A percentile compares a stretch with the other conserved stretches of the same genome.
phyloP scores from a whole-genome alignment of 2,113 vertebrate species.

The Centropristis striata region DNA sequence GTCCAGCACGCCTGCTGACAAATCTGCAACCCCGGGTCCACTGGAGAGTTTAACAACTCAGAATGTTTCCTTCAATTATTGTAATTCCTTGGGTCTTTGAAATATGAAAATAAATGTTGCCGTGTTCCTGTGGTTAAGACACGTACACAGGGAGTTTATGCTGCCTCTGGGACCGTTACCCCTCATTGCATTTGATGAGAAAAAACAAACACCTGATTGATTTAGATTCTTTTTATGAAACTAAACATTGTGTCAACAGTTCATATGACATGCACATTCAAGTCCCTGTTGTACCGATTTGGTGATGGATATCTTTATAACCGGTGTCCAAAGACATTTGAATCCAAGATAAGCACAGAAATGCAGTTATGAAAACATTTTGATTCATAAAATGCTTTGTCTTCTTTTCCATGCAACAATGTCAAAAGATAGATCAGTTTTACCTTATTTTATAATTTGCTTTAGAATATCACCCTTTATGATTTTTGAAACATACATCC shows the following conservation, averaged over 20 bases:
- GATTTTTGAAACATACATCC: neutral
- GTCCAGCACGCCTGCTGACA: constrained; percentile 77
- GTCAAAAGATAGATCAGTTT: neutral
- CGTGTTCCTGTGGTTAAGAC: constrained; percentile 27
- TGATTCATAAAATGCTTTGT: neutral
- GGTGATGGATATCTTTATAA: constrained; percentile 47
- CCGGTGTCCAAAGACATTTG: constrained; percentile 12
- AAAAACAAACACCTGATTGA: constrained; percentile 70
- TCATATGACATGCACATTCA: constrained; percentile 18
- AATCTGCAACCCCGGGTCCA: constrained; percentile 72
- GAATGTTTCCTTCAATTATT: constrained; percentile 83
- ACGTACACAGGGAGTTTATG: constrained; percentile 42
- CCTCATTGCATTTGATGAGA: constrained; percentile 61
- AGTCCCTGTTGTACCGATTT: constrained; percentile 15
- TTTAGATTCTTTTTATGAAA: constrained; percentile 52
- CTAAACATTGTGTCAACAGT: constrained; percentile 54
- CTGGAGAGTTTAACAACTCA: constrained; percentile 79
- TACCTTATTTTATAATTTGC: neutral
- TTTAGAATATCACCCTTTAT: neutral
- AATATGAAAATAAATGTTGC: constrained; percentile 77
- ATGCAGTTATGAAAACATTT: neutral
- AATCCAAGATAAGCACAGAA: constrained; percentile 12
- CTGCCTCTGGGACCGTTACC: constrained; percentile 55
- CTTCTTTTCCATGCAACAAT: neutral
- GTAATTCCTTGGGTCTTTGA: constrained; percentile 74